Base-by-base conservation (phyloP, 2,888 invertebrate genomes). In the Dicroscelio sp. region DNA sequence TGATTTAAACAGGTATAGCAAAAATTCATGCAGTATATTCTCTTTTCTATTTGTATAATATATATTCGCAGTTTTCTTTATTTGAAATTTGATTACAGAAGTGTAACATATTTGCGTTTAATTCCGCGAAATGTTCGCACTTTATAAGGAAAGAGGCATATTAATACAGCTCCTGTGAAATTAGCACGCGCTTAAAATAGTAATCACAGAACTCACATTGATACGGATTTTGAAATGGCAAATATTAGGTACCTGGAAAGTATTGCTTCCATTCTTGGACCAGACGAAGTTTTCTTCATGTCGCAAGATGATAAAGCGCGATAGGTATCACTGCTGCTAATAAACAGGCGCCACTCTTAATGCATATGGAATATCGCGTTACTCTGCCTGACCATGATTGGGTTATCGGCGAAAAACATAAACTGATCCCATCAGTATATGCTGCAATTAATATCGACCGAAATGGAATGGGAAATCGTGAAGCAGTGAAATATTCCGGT, bases 241-340 rank as follows among this genome's bases (percentile, higher is more conserved):
- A 92, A 95, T 27, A 94, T 95, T 82, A 82, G 87, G 12, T 92
- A 91, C 58, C 48, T 95, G 52, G 91, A 94, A 69, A 23, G 93
- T 25, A 2, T 83, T 12, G 93, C 95, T 63, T 92, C 93, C 1
- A 38, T 96, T 55, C 79, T 96, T n/a, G 95, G 95, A n/a, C 94
- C 94, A 0, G 43, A 87, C 6, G 73, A 93, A 71, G 87, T 88
- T 14, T 69, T 85, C 23, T 95, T 95, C 92, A 75, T 95, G 83
- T 94, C 94, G 78, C 94, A 95, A 90, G 96, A 96, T 92, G 95
- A 96, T 85, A 95, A 96, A 94, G 95, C 96, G 20, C 88, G 96
- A 93, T 97, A 69, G 96, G 96, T 27, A 55, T 96, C 33, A 94
- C 96, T 35, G 96, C 97, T 52, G 97, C 96, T 84, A 96, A 96